These are phyloP conservation scores for Motacilla tschutschensis DNA, from an alignment of 2,113 vertebrate species.

Conservation along the genomic window DNA sequence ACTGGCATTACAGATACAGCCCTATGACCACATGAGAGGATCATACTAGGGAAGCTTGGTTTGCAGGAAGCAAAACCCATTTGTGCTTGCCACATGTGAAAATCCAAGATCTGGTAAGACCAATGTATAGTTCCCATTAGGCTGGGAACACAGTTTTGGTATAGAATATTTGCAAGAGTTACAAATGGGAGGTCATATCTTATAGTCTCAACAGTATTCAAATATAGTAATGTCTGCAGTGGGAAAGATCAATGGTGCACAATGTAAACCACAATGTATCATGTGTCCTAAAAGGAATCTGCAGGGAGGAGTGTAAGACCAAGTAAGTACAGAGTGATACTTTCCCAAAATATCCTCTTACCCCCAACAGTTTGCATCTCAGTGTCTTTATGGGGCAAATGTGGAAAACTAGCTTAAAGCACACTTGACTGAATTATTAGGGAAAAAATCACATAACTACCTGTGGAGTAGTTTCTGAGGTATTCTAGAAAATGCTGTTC, in stretches of 20 bases:
- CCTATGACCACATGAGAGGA: background rate
- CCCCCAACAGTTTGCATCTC: background rate
- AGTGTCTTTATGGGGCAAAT: background rate
- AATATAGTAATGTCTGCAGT: background rate
- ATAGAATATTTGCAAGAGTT: background rate
- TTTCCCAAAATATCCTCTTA: background rate
- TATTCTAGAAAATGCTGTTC: background rate
- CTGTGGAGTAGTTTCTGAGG: background rate
- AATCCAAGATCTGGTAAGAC: background rate
- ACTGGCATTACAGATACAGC: background rate
- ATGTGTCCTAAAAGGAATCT: background rate
- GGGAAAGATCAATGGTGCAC: background rate
- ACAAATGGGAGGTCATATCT: background rate
- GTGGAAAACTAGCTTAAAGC: background rate
- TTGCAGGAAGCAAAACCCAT: background rate
- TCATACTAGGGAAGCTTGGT: background rate
- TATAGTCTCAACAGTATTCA: background rate
- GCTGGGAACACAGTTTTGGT: background rate
- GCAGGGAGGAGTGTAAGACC: background rate
- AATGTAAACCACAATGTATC: background rate
- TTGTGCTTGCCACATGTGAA: background rate
- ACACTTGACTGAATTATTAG: background rate
- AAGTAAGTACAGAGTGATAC: background rate
- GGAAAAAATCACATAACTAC: background rate
- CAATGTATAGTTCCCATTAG: background rate